These are phyloP conservation scores for Sthenelais limicola DNA, from an alignment of 2,888 invertebrate genomes.

Conservation along the genomic window DNA sequence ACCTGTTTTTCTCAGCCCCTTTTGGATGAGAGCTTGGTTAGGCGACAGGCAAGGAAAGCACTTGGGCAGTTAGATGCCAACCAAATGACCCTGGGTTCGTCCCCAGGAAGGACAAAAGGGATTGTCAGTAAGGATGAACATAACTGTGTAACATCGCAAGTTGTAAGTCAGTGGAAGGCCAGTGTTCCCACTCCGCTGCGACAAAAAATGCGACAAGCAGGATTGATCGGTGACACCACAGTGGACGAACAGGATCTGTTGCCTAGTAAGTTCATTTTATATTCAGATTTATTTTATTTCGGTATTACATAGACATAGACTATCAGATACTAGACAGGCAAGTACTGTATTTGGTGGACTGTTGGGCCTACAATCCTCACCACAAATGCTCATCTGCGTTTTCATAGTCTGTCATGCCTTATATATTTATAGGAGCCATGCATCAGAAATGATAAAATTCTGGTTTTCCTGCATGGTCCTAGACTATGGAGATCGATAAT, in stretches of 20 bases:
- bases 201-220: constrained; percentile 4
- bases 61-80: constrained; percentile 9
- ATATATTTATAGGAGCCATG: no score
- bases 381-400: background rate
- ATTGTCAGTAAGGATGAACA: background rate
- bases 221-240: background rate
- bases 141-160: background rate
- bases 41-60: constrained; percentile 22
- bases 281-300: no score
- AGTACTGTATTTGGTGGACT: no score
- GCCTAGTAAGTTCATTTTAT: constrained; percentile 22
- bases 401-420: background rate
- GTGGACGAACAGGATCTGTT: background rate
- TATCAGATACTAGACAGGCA: background rate
- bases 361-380: background rate
- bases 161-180: constrained; percentile 20
- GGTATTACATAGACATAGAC: background rate
- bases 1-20: no score
- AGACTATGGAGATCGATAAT: no score
- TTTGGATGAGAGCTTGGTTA: constrained; percentile 17
- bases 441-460: no score
- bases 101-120: background rate
- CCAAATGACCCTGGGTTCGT: no score
- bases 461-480: no score
- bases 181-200: constrained; percentile 15